phyloP scores from a whole-genome alignment of 1,140 invertebrate species.

The Heliconius hewitsoni region DNA sequence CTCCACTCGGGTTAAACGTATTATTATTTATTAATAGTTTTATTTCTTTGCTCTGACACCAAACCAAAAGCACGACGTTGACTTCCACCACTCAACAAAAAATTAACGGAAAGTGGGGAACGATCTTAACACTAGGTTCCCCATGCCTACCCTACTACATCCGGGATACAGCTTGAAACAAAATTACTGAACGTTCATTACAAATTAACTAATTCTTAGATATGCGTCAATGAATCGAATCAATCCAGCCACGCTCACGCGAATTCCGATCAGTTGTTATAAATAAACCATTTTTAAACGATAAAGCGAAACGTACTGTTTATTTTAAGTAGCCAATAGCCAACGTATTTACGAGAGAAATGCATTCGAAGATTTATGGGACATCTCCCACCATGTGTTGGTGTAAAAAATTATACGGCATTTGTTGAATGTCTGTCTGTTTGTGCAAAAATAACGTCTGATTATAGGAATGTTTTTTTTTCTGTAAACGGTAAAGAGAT shows the following conservation, averaged over 20 bases:
- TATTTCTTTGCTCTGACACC: too few species aligned
- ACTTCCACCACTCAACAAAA: too few species aligned
- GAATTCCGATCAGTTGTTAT: slow-evolving; percentile 26
- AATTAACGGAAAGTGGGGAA: too few species aligned
- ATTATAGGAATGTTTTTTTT: not conserved
- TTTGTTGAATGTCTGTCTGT: not conserved
- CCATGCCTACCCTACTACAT: too few species aligned
- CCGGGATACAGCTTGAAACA: too few species aligned
- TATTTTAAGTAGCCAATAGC: slow-evolving; percentile 23
- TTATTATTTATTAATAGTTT: too few species aligned
- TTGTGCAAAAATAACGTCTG: not conserved
- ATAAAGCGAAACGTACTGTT: slow-evolving; percentile 26
- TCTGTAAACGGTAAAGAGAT: not conserved
- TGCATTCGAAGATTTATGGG: slow-evolving; percentile 24
- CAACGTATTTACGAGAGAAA: slow-evolving; percentile 25
- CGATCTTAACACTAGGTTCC: too few species aligned
- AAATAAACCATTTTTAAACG: slow-evolving; percentile 33
- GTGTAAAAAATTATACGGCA: slow-evolving; percentile 16
- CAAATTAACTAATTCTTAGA: slow-evolving; percentile 13
- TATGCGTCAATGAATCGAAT: slow-evolving; percentile 22
- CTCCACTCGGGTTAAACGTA: too few species aligned
- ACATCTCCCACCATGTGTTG: slow-evolving; percentile 14
- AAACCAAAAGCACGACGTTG: too few species aligned
- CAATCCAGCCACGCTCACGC: slow-evolving; percentile 30
- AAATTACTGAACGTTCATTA: not conserved